A percentile compares a stretch with the other conserved stretches of the same genome.
Evolutionary conservation across 2,113 vertebrate species (phyloP).

Genomic region (Sisor rabdophorus): DNA sequence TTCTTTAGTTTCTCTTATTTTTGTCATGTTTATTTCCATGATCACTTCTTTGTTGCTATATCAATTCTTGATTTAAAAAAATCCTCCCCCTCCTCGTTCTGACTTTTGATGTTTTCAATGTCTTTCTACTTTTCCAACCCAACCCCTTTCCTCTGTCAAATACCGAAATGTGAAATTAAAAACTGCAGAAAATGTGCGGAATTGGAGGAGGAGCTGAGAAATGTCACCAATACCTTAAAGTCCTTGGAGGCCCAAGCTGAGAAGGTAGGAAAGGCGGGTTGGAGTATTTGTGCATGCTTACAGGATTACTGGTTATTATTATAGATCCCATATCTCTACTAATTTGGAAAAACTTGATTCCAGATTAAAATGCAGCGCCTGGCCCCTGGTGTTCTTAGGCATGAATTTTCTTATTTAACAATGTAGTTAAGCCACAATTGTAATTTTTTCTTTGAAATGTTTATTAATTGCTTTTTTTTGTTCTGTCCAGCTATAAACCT

Average conservation of each 20-base stretch:
- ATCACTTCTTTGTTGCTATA: background rate
- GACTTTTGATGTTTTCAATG: conserved; percentile 3
- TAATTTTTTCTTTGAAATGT: background rate
- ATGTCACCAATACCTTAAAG: conserved; percentile 90
- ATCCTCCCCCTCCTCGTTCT: background rate
- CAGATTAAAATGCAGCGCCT: background rate
- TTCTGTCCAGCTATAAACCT: background rate
- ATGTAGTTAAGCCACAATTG: too few relatives aligned
- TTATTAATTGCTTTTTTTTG: background rate
- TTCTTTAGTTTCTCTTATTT: background rate
- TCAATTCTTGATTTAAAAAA: background rate
- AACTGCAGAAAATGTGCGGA: conserved; percentile 83
- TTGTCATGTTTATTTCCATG: conserved; percentile 9
- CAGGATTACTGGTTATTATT: background rate
- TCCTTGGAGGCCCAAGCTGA: conserved; percentile 93
- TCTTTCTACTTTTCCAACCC: background rate
- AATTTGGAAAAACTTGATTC: background rate
- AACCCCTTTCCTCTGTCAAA: conserved; percentile 4
- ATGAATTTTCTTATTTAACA: background rate
- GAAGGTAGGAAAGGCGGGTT: conserved; percentile 78
- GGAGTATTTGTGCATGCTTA: conserved; percentile 35
- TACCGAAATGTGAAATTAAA: conserved; percentile 18
- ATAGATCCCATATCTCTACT: background rate
- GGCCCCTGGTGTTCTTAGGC: background rate
- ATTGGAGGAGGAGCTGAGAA: conserved; percentile 95